Conservation (phyloP, 2,888 invertebrate genomes). For the Eupithecia pulchellata region DNA sequence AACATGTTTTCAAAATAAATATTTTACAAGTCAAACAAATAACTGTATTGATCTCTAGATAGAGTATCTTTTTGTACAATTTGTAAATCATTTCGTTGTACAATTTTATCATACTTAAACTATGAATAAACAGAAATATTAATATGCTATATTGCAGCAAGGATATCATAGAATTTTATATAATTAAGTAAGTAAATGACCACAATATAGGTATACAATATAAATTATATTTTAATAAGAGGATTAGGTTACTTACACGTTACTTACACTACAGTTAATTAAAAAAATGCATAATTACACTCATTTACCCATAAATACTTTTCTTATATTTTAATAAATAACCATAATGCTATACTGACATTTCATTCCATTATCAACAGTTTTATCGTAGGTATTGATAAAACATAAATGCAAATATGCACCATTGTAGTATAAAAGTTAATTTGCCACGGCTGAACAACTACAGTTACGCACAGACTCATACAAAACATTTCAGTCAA, state of each 20-base stretch:
- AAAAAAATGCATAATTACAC: neutral
- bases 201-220: neutral
- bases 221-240: neutral
- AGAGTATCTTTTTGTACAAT: neutral
- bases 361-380: neutral
- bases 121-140: neutral
- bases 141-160: neutral
- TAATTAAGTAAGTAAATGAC: conserved; percentile 6
- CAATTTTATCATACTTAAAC: neutral
- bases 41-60: neutral
- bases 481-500: neutral
- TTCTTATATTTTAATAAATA: neutral
- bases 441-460: neutral
- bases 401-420: neutral
- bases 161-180: neutral
- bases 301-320: neutral
- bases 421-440: neutral
- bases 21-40: neutral
- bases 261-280: neutral
- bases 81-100: neutral
- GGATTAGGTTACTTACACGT: no score
- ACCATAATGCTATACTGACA: neutral
- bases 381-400: neutral
- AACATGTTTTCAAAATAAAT: neutral
- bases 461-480: neutral